Conservation (phyloP, 2,113 vertebrate genomes). For the Tachuris rubrigastra region DNA sequence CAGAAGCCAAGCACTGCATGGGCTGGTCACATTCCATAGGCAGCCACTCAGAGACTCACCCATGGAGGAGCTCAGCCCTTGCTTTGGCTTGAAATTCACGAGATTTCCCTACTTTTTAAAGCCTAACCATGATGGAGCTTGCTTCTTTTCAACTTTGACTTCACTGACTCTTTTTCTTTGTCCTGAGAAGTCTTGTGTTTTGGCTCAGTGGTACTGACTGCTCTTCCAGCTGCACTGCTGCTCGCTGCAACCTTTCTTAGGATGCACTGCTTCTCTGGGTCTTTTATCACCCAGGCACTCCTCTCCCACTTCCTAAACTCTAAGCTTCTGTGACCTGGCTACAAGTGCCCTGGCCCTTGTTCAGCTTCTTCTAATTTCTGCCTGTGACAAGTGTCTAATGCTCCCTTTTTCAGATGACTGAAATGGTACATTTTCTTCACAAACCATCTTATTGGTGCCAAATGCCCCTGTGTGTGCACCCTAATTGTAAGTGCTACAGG, state of each 20-base stretch:
- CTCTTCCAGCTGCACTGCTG: neutral
- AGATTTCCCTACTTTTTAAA: neutral
- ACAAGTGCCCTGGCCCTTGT: neutral
- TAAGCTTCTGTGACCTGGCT: neutral
- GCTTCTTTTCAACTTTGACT: neutral
- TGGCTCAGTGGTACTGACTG: accelerated
- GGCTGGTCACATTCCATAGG: accelerated
- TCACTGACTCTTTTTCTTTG: neutral
- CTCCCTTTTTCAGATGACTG: neutral
- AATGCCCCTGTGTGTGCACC: neutral
- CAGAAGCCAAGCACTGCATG: neutral
- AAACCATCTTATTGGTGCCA: neutral
- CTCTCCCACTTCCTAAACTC: neutral
- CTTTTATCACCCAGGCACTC: neutral
- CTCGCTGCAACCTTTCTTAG: neutral
- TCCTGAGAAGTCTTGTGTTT: neutral
- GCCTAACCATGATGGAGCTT: neutral
- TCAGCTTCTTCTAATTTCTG: neutral
- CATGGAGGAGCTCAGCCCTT: neutral
- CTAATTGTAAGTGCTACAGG: neutral
- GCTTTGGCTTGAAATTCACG: neutral
- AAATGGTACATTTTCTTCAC: neutral
- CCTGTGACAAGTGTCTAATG: neutral
- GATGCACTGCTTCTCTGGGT: neutral
- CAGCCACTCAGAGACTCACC: neutral